Evolutionary conservation across 1,140 invertebrate genomes (phyloP), one percentile per base, ranked within the genome.

Genomic region (Agrypnia vestita): DNA sequence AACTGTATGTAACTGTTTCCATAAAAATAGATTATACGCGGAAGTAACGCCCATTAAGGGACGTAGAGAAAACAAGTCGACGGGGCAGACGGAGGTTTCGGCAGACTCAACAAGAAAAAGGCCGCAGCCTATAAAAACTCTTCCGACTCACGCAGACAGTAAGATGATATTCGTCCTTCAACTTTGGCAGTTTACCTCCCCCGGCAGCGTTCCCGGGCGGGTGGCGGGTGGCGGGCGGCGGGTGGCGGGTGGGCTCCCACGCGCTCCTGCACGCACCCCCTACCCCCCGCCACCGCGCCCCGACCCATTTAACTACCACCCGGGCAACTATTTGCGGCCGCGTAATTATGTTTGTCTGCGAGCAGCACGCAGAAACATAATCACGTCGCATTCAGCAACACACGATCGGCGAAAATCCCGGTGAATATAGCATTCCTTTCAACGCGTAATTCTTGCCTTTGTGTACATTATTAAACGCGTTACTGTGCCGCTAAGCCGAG

Each of bases 171-270:
- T 82, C 78, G 81, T 80, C 81, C 81, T 83, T 83, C 81, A 80
- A 82, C 72, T 81, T 69, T 72, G 77, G 80, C 67, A 21, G 80
- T 71, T 55, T 35, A 35, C 62, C 17, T 17, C 43, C 19, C 55
- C 21, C 51, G 21, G 62, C 44, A 49, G 8, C 21, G 19, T 19
- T 11, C 46, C 53, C 53, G 51, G 4, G 86, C 86, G 84, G 87
- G 51, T 87, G 87, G 86, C 88, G 86, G 87, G 21, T 0, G 47
- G 79, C 76, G 80, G 82, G 81, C 75, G 82, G 72, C 79, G 76
- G 62, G 85, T 85, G 87, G 86, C 88, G 85, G 86, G 89, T 86
- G 86, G 43, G 44, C 19, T 44, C 74, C 80, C 76, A 53, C 80
- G 76, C 79, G 78, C 78, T 35, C 82, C 77, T 84, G 85, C 82